These are phyloP conservation scores for Aromia moschata DNA, from an alignment of 2,888 invertebrate genomes.

Conservation along the genomic window DNA sequence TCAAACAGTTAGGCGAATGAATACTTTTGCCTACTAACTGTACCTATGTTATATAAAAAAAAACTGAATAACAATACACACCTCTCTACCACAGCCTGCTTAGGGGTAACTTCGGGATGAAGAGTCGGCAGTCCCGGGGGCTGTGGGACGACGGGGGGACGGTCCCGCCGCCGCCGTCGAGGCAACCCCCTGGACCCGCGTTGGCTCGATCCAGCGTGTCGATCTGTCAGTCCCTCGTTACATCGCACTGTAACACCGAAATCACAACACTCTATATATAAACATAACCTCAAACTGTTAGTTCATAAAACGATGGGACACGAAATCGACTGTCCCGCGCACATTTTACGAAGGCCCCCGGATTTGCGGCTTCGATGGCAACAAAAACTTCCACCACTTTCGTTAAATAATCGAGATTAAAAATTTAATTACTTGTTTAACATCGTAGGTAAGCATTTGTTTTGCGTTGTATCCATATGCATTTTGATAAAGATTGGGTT, in stretches of 20 bases:
- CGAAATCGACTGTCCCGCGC: neutral
- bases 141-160: conserved; percentile 71
- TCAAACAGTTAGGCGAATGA: no score
- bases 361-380: no score
- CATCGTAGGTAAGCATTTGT: conserved; percentile 22
- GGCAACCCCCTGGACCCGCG: conserved; percentile 76
- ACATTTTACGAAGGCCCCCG: conserved; percentile 16
- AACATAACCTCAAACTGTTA: conserved; percentile 39
- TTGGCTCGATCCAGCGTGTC: conserved; percentile 64
- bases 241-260: conserved; percentile 48
- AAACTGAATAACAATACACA: conserved; percentile 52
- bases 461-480: conserved; percentile 58
- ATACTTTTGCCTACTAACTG: no score
- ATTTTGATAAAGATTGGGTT: conserved; percentile 45
- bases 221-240: conserved; percentile 50
- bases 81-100: conserved; percentile 88
- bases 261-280: conserved; percentile 42
- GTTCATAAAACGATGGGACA: conserved; percentile 25
- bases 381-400: no score
- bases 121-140: conserved; percentile 72
- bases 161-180: conserved; percentile 79
- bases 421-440: no score
- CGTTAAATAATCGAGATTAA: no score
- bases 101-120: conserved; percentile 77
- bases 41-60: neutral